These are phyloP conservation scores for Caenorhabditis uteleia DNA, from an alignment of 2,888 invertebrate species.

Conservation along the genomic window DNA sequence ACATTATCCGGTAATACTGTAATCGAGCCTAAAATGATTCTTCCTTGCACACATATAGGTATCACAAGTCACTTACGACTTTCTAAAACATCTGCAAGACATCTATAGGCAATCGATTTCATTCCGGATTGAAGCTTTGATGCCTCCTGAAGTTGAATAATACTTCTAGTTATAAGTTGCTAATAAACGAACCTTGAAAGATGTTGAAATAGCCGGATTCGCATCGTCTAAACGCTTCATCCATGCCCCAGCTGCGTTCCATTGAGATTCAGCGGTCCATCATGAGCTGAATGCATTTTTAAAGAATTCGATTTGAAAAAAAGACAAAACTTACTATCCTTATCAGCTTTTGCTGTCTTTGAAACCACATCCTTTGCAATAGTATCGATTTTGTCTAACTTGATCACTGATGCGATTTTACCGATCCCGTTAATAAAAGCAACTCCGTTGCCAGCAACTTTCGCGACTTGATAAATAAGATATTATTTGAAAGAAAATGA, in stretches of 20 bases:
- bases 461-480: no score
- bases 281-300: conserved; percentile 38
- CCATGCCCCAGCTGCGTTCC: conserved; percentile 43
- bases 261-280: conserved; percentile 45
- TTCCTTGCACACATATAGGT: no score
- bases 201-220: conserved; percentile 8
- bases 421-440: conserved; percentile 40
- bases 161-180: no score
- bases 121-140: conserved; percentile 35
- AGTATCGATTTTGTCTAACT: conserved; percentile 33
- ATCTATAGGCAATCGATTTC: conserved; percentile 35
- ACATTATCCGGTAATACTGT: conserved; percentile 21
- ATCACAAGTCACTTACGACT: conserved; percentile 7
- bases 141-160: no score
- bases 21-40: conserved; percentile 19
- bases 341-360: conserved; percentile 46
- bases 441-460: conserved; percentile 35
- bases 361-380: conserved; percentile 35
- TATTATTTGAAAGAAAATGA: no score
- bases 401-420: conserved; percentile 10
- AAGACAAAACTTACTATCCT: conserved; percentile 37
- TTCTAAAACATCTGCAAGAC: conserved; percentile 23
- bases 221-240: conserved; percentile 20
- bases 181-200: conserved; percentile 39
- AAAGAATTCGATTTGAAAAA: not conserved